A percentile compares a stretch with the other conserved stretches of the same genome.
Evolutionary conservation across 2,113 vertebrate genomes (phyloP).

Genomic region (Arvicanthis niloticus): DNA sequence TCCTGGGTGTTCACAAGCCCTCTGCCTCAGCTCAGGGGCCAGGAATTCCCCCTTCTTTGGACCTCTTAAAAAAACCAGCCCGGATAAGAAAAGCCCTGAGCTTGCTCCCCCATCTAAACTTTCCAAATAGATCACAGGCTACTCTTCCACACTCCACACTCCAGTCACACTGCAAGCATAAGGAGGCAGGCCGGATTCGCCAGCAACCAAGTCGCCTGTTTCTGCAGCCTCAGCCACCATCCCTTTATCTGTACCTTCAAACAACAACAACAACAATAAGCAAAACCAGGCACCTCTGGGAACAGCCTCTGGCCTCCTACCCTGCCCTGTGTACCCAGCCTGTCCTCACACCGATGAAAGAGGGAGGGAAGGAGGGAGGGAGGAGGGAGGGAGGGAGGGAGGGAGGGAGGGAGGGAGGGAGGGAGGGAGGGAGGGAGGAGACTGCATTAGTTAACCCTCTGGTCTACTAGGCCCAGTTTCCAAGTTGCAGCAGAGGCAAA

Average conservation of each 20-base stretch:
- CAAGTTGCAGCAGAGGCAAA: slow-evolving; percentile 75
- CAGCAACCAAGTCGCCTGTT: not conserved
- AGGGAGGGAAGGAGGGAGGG: not conserved
- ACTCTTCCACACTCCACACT: slow-evolving; percentile 44
- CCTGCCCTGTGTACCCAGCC: slow-evolving; percentile 78
- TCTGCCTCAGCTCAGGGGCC: slow-evolving; percentile 75
- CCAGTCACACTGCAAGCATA: accelerated
- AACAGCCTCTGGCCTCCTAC: slow-evolving; percentile 76
- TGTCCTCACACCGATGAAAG: slow-evolving; percentile 69
- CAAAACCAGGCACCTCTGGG: slow-evolving; percentile 78
- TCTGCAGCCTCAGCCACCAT: not conserved
- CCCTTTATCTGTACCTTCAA: slow-evolving; percentile 71
- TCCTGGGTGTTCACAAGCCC: slow-evolving; percentile 90
- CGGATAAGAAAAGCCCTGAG: not conserved
- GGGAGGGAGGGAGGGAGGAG: slow-evolving; percentile 56
- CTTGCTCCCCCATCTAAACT: slow-evolving; percentile 69
- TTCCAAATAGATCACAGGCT: slow-evolving; percentile 30
- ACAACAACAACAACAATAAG: no score
- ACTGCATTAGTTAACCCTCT: slow-evolving; percentile 77
- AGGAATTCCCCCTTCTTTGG: slow-evolving; percentile 13
- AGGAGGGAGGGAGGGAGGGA: slow-evolving; percentile 48
- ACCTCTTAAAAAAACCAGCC: not conserved
- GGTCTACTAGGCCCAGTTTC: slow-evolving; percentile 80
- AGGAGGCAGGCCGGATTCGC: not conserved
- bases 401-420: no score